These are phyloP conservation scores for Platypus cylindrus DNA, from an alignment of 2,888 invertebrate genomes.

Conservation along the genomic window DNA sequence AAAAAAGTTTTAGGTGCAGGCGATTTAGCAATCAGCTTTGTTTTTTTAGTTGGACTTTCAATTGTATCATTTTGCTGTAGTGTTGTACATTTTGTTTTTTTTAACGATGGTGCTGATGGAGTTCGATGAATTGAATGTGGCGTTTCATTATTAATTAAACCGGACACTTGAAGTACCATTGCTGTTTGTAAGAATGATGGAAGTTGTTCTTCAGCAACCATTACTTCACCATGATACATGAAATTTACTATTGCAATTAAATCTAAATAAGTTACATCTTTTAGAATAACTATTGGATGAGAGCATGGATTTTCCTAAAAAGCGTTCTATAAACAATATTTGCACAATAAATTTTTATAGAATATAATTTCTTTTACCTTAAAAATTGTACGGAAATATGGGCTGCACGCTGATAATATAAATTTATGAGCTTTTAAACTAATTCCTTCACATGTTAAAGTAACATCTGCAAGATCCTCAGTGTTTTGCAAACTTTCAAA, in stretches of 20 bases:
- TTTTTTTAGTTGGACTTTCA: constrained; percentile 21
- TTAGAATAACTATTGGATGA: constrained; percentile 59
- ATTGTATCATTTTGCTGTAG: constrained; percentile 15
- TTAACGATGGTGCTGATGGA: constrained; percentile 10
- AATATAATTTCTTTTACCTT: constrained; percentile 37
- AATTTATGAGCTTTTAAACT: constrained; percentile 64
- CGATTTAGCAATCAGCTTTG: constrained; percentile 20
- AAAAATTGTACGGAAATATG: constrained; percentile 62
- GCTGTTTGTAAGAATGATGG: constrained; percentile 55
- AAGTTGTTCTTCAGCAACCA: constrained; percentile 52
- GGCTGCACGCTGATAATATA: constrained; percentile 61
- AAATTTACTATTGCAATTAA: constrained; percentile 54
- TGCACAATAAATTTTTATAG: constrained; percentile 1
- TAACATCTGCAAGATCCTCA: constrained; percentile 60
- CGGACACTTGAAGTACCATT: constrained; percentile 53
- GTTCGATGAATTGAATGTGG: constrained; percentile 12
- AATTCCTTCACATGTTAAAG: constrained; percentile 58
- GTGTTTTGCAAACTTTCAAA: constrained; percentile 56
- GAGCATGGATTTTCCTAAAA: constrained; percentile 58
- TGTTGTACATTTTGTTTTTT: constrained; percentile 18
- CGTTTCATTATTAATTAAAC: constrained; percentile 33
- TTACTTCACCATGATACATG: constrained; percentile 62
- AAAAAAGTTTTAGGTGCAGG: constrained; percentile 15
- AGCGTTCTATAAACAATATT: constrained; percentile 2
- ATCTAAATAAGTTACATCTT: constrained; percentile 54